Evolutionary conservation across 1,140 invertebrate genomes (phyloP), one percentile per base, ranked within the genome.

Genomic region (Oedothorax gibbosus): DNA sequence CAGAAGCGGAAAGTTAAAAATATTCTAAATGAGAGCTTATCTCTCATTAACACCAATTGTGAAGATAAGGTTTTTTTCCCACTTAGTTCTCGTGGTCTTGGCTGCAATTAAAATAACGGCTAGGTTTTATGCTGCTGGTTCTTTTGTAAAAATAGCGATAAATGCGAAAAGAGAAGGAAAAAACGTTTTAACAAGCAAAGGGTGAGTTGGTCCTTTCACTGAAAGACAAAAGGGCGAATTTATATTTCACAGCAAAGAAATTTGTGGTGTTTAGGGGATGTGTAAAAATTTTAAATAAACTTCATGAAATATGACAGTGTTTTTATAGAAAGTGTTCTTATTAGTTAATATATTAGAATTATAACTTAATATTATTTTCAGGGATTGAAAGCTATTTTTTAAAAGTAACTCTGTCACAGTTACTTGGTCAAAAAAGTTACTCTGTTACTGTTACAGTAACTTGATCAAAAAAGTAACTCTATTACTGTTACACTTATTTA

Each of bases 111-210:
- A 73, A 73, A 82, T 56, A 73, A 11, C n/a, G 68, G 56, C 20
- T 20, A 35, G 80, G 51, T 81, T 81, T 81, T 66, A 53, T 79
- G 54, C 51, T 81, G 80, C 7, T 57, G 65, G 68, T 64, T 82
- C 68, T 82, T 82, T 82, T 82, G 56, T 82, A 73, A 82, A 82
- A 82, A 82, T 82, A 82, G 80, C 73, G 80, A 82, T 68, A 82
- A 82, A 56, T 82, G 68, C 51, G 18, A 54, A 15, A 60, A 73
- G 56, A 81, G 35, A 57, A 49, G 54, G 35, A 82, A 73, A 82
- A 82, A 82, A 73, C 35, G 68, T 21, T 82, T 82, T 82, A 82
- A 82, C 80, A 82, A 82, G 80, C 69, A 64, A 65, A 73, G 80
- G 80, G 69, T 82, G 80, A 82, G 68, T 69, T 82, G 18, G 69